Percentiles rank a stretch among this genome's conserved stretches.
These are phyloP conservation scores for Sciurus niger DNA, from an alignment of 2,113 vertebrate species.

Conservation along the genomic window DNA sequence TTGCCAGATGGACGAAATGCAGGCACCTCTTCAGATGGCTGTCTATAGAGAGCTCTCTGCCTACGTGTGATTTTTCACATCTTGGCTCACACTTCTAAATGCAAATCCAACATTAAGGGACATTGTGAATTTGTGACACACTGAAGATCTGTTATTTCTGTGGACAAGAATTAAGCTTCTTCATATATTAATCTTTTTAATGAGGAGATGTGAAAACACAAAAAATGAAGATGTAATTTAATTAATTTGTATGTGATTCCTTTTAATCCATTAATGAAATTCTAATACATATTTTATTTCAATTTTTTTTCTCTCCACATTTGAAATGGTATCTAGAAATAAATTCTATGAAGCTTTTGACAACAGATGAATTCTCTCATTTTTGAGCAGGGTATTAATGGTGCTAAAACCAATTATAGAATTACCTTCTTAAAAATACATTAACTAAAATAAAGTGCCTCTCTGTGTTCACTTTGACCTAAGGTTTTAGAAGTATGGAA, in stretches of 20 bases:
- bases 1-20: slow-evolving; percentile 34
- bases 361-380: slow-evolving; percentile 32
- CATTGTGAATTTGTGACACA: slow-evolving; percentile 50
- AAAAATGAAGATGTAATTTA: slow-evolving; percentile 51
- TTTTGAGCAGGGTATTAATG: not conserved
- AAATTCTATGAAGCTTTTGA: slow-evolving; percentile 51
- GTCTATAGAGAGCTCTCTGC: slow-evolving; percentile 43
- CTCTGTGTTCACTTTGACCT: not conserved
- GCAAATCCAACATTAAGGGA: slow-evolving; percentile 57
- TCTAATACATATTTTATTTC: slow-evolving; percentile 47
- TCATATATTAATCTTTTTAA: slow-evolving; percentile 54
- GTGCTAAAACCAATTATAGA: not conserved
- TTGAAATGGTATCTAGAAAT: slow-evolving; percentile 40
- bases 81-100: slow-evolving; percentile 67
- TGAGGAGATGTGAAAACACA: slow-evolving; percentile 44
- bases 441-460: slow-evolving; percentile 4
- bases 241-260: slow-evolving; percentile 48
- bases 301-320: not conserved
- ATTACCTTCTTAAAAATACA: slow-evolving; percentile 37
- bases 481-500: slow-evolving; percentile 23
- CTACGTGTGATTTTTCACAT: slow-evolving; percentile 61
- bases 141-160: slow-evolving; percentile 53
- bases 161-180: slow-evolving; percentile 24
- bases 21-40: slow-evolving; percentile 41
- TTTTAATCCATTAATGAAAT: slow-evolving; percentile 63